Percentiles rank a stretch among this genome's conserved stretches.
phyloP scores from a whole-genome alignment of 2,888 invertebrate genomes.

The Cheilosia soror region DNA sequence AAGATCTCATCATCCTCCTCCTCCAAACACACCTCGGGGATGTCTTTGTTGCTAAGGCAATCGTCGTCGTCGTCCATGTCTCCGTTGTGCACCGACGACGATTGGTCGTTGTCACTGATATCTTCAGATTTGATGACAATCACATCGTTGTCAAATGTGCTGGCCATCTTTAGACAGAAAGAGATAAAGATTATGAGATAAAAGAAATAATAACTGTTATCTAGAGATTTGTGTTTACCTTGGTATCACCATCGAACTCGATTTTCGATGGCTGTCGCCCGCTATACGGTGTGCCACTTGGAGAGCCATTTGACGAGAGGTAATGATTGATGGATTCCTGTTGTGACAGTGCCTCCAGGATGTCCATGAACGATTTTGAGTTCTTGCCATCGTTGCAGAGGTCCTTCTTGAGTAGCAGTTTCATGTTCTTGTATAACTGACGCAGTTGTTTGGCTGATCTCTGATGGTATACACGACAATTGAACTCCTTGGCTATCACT shows the following conservation, averaged over 20 bases:
- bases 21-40: slow-evolving; percentile 83
- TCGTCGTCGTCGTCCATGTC: slow-evolving; percentile 81
- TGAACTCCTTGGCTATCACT: slow-evolving; percentile 83
- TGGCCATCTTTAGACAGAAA: slow-evolving; percentile 59
- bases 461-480: slow-evolving; percentile 83
- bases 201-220: slow-evolving; percentile 6
- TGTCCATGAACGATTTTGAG: slow-evolving; percentile 80
- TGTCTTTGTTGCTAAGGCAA: slow-evolving; percentile 82
- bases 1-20: slow-evolving; percentile 82
- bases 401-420: slow-evolving; percentile 82
- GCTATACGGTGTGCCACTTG: slow-evolving; percentile 76
- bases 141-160: slow-evolving; percentile 81
- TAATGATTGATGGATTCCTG: slow-evolving; percentile 82
- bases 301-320: slow-evolving; percentile 81
- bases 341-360: slow-evolving; percentile 82
- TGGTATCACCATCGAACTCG: slow-evolving; percentile 81
- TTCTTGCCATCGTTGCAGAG: slow-evolving; percentile 80
- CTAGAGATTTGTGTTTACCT: slow-evolving; percentile 78
- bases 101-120: slow-evolving; percentile 83
- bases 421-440: slow-evolving; percentile 83
- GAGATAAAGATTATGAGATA: slow-evolving; percentile 34
- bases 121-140: slow-evolving; percentile 83
- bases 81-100: slow-evolving; percentile 78
- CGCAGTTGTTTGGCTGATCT: slow-evolving; percentile 83
- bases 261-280: slow-evolving; percentile 77